Conservation (phyloP, 1,140 invertebrate genomes). For the Dufourea novaeangliae region DNA sequence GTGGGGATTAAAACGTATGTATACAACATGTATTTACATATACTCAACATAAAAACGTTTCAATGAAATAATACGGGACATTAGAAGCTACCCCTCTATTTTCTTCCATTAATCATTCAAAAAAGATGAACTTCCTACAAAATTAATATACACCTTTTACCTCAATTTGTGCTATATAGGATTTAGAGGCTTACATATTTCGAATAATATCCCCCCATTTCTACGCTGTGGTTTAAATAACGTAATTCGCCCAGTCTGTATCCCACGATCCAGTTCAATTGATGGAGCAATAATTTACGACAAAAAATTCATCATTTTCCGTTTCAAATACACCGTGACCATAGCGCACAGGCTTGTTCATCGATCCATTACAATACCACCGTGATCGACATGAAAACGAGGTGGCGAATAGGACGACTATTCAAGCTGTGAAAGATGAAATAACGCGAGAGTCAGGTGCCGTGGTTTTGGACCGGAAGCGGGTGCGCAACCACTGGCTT, state of each 20-base stretch:
- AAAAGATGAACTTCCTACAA: background rate
- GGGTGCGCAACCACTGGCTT: conserved; percentile 50
- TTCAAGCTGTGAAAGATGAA: conserved; percentile 48
- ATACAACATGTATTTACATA: background rate
- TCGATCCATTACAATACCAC: conserved; percentile 45
- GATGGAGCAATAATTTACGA: background rate
- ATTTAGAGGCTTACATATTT: background rate
- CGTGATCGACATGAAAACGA: conserved; percentile 40
- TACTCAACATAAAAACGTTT: too few species aligned
- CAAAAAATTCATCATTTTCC: background rate
- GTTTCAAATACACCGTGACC: background rate
- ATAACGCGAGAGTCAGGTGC: conserved; percentile 42
- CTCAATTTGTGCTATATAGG: background rate
- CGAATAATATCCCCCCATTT: background rate
- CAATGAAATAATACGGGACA: background rate
- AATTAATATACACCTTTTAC: background rate
- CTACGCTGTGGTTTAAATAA: background rate
- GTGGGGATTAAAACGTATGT: background rate
- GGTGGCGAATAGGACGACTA: conserved; percentile 10
- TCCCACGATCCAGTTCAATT: too few species aligned
- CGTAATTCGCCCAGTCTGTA: too few species aligned
- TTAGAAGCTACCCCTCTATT: background rate
- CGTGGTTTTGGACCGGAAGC: conserved; percentile 55
- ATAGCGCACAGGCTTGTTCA: conserved; percentile 22
- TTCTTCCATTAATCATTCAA: background rate